Conservation (phyloP, 1,140 invertebrate species). For the Teleopsis dalmanni region DNA sequence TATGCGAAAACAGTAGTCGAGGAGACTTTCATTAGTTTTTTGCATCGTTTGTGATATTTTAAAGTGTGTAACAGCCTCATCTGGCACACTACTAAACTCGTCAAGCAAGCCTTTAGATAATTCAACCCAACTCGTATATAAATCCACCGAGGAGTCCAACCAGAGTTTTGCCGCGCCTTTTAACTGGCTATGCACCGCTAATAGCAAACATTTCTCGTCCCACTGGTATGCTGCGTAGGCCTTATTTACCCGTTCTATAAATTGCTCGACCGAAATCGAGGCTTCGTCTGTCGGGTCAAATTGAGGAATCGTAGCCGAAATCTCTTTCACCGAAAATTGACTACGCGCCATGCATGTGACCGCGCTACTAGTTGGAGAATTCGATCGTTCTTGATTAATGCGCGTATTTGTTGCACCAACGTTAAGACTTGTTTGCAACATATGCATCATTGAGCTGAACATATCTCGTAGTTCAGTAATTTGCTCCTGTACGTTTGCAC, state of each 20-base stretch:
- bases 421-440: too few relatives aligned
- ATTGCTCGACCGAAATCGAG: too few relatives aligned
- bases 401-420: too few relatives aligned
- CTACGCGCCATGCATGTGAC: too few relatives aligned
- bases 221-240: constrained; percentile 3
- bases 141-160: neutral
- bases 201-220: constrained; percentile 4
- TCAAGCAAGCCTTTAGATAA: neutral
- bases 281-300: too few relatives aligned
- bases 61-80: constrained; percentile 6
- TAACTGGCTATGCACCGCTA: neutral
- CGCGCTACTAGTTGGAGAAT: too few relatives aligned
- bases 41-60: neutral
- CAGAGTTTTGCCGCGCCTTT: constrained; percentile 9
- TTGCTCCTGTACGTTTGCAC: too few relatives aligned
- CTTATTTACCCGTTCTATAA: constrained; percentile 7
- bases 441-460: too few relatives aligned
- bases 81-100: neutral
- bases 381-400: too few relatives aligned
- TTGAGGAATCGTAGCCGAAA: too few relatives aligned
- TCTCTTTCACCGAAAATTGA: too few relatives aligned
- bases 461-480: too few relatives aligned
- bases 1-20: constrained; percentile 14
- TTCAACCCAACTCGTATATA: neutral
- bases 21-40: neutral